Conservation (phyloP, 92 coral and sea anemone species). For the Porites divaricata region DNA sequence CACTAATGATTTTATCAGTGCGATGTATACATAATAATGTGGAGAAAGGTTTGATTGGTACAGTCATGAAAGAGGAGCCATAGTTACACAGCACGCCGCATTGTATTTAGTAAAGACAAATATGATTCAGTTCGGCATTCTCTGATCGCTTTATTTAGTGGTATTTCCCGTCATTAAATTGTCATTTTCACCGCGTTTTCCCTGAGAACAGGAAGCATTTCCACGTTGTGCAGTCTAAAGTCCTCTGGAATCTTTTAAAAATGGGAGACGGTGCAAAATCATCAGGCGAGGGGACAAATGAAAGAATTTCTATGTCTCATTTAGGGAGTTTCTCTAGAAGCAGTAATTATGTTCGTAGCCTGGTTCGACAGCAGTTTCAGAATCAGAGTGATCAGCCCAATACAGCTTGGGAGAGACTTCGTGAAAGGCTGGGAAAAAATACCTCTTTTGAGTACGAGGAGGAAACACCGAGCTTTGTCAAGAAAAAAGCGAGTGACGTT, state of each 20-base stretch:
- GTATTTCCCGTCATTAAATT: not conserved
- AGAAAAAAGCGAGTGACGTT: not conserved
- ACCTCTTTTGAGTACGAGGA: slow-evolving; percentile 21
- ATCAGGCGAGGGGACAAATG: slow-evolving; percentile 30
- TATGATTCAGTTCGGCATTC: not conserved
- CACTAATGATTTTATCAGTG: not conserved
- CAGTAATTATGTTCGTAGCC: slow-evolving; percentile 41
- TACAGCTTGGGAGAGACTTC: slow-evolving; percentile 46
- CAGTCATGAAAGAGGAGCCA: not conserved
- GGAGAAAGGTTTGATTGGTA: slow-evolving; percentile 16
- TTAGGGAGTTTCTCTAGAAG: slow-evolving; percentile 41
- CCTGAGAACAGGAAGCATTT: slow-evolving; percentile 16
- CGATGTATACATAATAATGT: not conserved
- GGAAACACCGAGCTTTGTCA: slow-evolving; percentile 20
- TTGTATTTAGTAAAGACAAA: not conserved
- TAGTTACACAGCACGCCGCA: slow-evolving; percentile 2
- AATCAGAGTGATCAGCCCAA: slow-evolving; percentile 29
- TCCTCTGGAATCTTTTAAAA: not conserved
- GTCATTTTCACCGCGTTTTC: not conserved
- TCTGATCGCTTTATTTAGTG: not conserved
- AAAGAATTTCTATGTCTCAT: slow-evolving; percentile 35
- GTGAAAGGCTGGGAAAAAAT: slow-evolving; percentile 31
- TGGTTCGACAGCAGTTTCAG: slow-evolving; percentile 57
- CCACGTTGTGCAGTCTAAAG: not conserved
- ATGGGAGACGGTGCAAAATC: slow-evolving; percentile 16